phyloP scores from a whole-genome alignment of 2,888 invertebrate genomes.

The Mellilla xanthometata region DNA sequence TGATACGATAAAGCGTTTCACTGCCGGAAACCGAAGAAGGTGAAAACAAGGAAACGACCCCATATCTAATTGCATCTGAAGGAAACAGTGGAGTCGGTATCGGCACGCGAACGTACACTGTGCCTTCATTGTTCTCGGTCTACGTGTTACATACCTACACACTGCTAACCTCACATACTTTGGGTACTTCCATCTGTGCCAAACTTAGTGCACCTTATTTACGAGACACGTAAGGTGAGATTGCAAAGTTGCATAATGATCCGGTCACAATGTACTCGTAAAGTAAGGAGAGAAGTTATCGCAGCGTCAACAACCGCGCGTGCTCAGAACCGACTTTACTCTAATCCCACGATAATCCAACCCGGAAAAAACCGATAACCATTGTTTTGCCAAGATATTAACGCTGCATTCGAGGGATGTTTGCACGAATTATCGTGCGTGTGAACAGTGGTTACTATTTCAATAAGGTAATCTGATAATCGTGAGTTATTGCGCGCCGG shows the following conservation, averaged over 20 bases:
- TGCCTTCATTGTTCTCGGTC: constrained; percentile 49
- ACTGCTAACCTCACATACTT: background rate
- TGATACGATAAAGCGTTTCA: constrained; percentile 50
- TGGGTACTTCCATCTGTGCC: constrained; percentile 1
- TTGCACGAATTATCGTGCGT: constrained; percentile 63
- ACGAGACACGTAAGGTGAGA: constrained; percentile 4
- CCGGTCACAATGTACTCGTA: constrained; percentile 17
- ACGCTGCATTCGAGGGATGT: constrained; percentile 57
- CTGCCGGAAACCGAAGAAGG: constrained; percentile 48
- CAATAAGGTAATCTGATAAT: constrained; percentile 59
- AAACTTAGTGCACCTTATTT: constrained; percentile 13
- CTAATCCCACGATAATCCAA: constrained; percentile 72
- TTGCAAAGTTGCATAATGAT: constrained; percentile 11
- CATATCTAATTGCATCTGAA: constrained; percentile 59
- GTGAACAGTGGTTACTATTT: constrained; percentile 57
- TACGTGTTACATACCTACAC: constrained; percentile 24
- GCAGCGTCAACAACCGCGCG: constrained; percentile 59
- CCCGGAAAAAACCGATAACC: constrained; percentile 73
- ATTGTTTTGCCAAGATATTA: constrained; percentile 70
- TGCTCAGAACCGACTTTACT: constrained; percentile 48
- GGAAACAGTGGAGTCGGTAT: constrained; percentile 44
- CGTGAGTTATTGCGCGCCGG: constrained; percentile 45
- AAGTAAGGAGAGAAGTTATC: constrained; percentile 44
- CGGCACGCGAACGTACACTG: constrained; percentile 46
- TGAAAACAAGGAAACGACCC: constrained; percentile 57